These are phyloP conservation scores for Alosa sapidissima DNA, from an alignment of 2,797 vertebrate species.

Conservation along the genomic window DNA sequence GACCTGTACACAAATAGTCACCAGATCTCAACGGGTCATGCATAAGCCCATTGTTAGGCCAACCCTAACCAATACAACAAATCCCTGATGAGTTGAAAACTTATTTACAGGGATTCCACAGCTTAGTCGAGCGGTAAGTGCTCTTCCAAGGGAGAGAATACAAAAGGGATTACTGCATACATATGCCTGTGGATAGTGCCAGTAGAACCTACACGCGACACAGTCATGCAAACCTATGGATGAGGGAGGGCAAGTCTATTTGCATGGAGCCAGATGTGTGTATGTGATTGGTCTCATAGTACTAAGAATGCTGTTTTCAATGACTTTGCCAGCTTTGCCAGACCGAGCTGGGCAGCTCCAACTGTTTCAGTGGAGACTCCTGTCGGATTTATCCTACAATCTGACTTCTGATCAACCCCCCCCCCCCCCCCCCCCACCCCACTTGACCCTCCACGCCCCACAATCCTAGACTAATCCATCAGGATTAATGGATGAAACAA, in stretches of 20 bases:
- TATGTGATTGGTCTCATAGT: background rate
- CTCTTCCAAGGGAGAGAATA: background rate
- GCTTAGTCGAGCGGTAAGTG: background rate
- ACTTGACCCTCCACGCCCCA: slow-evolving; percentile 8
- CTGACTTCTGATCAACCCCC: slow-evolving; percentile 45
- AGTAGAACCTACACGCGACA: background rate
- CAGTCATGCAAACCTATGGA: background rate
- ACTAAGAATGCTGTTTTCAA: background rate
- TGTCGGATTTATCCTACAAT: slow-evolving; percentile 59
- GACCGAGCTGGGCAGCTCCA: background rate
- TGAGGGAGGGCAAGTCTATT: background rate
- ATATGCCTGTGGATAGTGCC: background rate
- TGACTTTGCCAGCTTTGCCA: background rate
- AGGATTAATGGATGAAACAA: slow-evolving; percentile 66
- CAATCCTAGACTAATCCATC: slow-evolving; percentile 64
- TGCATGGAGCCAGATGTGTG: background rate
- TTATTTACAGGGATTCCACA: background rate
- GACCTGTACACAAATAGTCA: background rate
- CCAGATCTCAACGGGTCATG: background rate
- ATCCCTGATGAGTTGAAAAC: slow-evolving; percentile 7
- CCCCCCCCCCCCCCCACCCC: slow-evolving; percentile 20
- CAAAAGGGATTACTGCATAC: slow-evolving; percentile 15
- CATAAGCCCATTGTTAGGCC: slow-evolving; percentile 1
- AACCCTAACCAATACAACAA: background rate
- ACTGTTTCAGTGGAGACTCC: slow-evolving; percentile 41